Conservation (phyloP, 2,888 invertebrate species). For the Athetis lepigone region DNA sequence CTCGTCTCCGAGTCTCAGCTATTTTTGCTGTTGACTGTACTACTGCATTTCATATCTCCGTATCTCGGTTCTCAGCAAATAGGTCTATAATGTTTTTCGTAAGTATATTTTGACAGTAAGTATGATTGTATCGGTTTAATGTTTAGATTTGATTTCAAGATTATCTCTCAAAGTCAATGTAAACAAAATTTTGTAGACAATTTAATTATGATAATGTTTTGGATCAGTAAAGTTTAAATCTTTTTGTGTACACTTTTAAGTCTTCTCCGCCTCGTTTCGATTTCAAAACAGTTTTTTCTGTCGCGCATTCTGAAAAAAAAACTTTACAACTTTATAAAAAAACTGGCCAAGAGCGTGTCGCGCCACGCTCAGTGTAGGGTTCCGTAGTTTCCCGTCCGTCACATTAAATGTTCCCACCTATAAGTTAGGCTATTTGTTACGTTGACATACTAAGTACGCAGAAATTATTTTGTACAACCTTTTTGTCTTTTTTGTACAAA, state of each 20-base stretch:
- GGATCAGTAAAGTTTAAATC: conserved; percentile 70
- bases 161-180: conserved; percentile 14
- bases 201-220: not conserved
- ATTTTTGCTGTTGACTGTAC: conserved; percentile 7
- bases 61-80: conserved; percentile 22
- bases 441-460: too few species aligned
- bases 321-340: too few species aligned
- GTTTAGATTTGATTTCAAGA: conserved; percentile 32
- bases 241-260: conserved; percentile 72
- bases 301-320: conserved; percentile 72
- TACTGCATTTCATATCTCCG: conserved; percentile 13
- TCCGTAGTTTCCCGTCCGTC: too few species aligned
- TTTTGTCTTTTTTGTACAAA: too few species aligned
- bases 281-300: conserved; percentile 60
- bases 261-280: conserved; percentile 76
- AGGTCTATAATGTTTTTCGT: conserved; percentile 31
- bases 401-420: too few species aligned
- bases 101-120: conserved; percentile 33
- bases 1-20: not conserved
- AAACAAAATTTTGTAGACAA: conserved; percentile 16
- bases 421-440: too few species aligned
- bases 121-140: conserved; percentile 33
- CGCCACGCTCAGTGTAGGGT: too few species aligned
- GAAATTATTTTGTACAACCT: too few species aligned
- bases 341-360: too few species aligned